Evolutionary conservation across 53 echinoderm and acorn worm species (phyloP), one percentile per base, ranked within the genome.

Genomic region (Henricia sp.): DNA sequence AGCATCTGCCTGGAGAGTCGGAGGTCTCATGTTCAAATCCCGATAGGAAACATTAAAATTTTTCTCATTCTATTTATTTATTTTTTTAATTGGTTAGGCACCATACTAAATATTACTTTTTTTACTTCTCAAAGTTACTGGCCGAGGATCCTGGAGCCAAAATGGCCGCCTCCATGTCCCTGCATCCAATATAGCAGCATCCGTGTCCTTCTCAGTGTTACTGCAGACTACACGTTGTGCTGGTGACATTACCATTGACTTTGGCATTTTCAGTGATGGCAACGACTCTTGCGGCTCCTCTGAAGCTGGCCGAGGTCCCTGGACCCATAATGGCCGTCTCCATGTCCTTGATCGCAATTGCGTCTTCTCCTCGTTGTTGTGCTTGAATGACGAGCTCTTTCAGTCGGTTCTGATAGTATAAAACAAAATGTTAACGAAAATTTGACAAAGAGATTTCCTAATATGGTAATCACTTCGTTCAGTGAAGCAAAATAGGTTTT

Each of bases 281-380:
- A 11, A 93, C 67, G 20, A 95, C 89, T 37, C 77, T 67, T 10
- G 93, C 95, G 4, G 90, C 95, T 0, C 86, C 93, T 60, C 73
- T 82, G 77, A 95, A 95, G 37, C 86, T 82, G 0, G 70, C 56
- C 6, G 86, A 86, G n/a, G 67, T 26, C 20, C 88, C 91, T 0
- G 84, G 78, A 0, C 74, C 60, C 38, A 67, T 66, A 59, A 93
- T 72, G 37, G 90, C 74, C 19, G 69, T 56, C 35, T 93, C 87
- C 36, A 93, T 42, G 41, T 87, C 83, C 34, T 20, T 60, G 73
- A 85, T 74, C 5, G 67, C 37, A 3, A 85, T 41, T 8, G 44
- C 44, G 4, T 85, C 66, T 21, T 74, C 50, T 3, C 74, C 71
- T 44, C 35, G 35, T 13, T 76, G 17, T 33, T 70, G 52, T 3